Base-by-base conservation (phyloP, 2,113 vertebrate genomes). In the Aldabrachelys gigantea region DNA sequence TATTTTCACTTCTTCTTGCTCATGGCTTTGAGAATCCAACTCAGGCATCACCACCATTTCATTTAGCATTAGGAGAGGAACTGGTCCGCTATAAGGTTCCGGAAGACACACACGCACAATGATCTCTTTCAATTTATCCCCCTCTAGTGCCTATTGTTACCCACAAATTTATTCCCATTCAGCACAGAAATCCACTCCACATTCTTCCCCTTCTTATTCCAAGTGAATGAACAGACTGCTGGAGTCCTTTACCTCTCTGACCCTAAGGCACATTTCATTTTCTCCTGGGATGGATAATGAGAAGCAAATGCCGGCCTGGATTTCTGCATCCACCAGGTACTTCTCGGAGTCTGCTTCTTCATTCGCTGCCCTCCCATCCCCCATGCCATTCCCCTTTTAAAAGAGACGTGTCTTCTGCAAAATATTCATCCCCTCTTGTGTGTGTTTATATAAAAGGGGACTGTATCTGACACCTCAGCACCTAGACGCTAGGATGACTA, bases 201-300 rank as follows among this genome's bases (percentile, higher is more conserved):
- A 96, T 96, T 96, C 96, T 81, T 95, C 16, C 44, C 25, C 52
- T 27, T 94, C n/a, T 95, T 91, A 95, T 95, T 97, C 91, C 91
- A 84, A 79, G 62, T 89, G 96, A 92, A 62, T 78, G 91, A 31
- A 1, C 85, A 97, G 93, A 47, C 52, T 47, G 76, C 7, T 16
- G 80, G 57, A 91, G 56, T 78, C 89, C 85, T 69, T 88, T 94
- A 88, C 84, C 94, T 95, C 88, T 83, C 84, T 91, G 76, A 87
- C 82, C 82, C 52, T 1, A 0, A 85, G 53, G 81, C 91, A 87
- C 54, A 2, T 59, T 29, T 82, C 72, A 65, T 2, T 0, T 47
- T 56, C 35, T 82, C 83, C 75, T 41, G 76, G 65, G 41, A 54
- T 38, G 69, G 16, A 44, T 4, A 85, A 52, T 0, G 0, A 87